phyloP scores from a whole-genome alignment of 2,797 vertebrate genomes.

The Rhabdophis nuchalis region DNA sequence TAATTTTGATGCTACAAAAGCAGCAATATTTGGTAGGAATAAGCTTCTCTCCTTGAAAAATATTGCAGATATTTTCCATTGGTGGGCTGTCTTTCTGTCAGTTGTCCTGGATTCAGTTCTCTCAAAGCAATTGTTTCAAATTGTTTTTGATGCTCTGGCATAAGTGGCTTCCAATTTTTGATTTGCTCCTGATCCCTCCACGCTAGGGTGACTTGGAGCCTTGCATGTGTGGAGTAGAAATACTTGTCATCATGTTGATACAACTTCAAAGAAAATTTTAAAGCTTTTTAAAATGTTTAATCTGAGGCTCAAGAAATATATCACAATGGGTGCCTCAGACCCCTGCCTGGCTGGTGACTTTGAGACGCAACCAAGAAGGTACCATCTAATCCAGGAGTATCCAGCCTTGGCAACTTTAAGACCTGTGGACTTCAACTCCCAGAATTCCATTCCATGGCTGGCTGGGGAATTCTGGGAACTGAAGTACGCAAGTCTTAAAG shows the following conservation, averaged over 20 bases:
- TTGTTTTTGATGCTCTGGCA: not conserved
- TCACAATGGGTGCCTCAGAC: not conserved
- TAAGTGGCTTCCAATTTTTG: not conserved
- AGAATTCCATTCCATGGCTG: not conserved
- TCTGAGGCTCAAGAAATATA: not conserved
- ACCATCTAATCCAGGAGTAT: not conserved
- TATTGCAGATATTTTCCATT: not conserved
- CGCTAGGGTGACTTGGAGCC: not conserved
- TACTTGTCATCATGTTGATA: not conserved
- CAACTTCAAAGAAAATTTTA: not conserved
- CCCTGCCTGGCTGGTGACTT: not conserved
- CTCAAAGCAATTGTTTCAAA: not conserved
- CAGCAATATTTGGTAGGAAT: not conserved
- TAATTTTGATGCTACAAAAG: not conserved
- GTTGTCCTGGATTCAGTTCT: not conserved
- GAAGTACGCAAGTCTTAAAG: not conserved
- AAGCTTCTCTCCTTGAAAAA: not conserved
- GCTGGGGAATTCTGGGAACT: not conserved
- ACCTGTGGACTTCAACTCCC: not conserved
- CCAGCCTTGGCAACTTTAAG: not conserved
- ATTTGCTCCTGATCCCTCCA: not conserved
- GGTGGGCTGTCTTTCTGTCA: not conserved
- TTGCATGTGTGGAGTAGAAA: not conserved
- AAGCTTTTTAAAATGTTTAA: not conserved
- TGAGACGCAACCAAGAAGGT: not conserved